Base-by-base conservation (phyloP, 2,113 vertebrate genomes). In the Lepidothrix coronata region DNA sequence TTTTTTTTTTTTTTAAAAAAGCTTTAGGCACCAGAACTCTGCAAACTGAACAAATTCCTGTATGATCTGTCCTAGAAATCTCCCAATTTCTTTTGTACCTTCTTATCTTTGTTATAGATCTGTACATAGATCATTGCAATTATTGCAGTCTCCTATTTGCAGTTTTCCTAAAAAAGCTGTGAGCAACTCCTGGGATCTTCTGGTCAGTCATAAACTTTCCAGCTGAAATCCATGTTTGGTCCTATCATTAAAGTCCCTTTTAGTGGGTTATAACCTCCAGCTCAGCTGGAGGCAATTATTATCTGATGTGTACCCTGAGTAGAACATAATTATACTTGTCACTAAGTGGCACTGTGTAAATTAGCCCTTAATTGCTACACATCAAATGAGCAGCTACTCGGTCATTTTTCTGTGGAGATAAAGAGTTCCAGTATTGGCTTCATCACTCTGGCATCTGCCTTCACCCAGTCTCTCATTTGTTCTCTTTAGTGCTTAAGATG, bases 201-300 rank as follows among this genome's bases (percentile, higher is more conserved):
- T 81, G 75, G 46, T 62, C 79, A 80, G 57, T 23, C 49, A 46
- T 17, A 67, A 93, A 77, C 59, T 81, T 85, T 52, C 44, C 37
- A 91, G 84, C 67, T 82, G 71, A 89, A 94, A 84, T 77, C 44
- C 85, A 25, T 79, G 21, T 83, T 96, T 88, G 74, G 76, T 85
- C 49, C 25, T 62, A 55, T 44, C 23, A 68, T 77, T 85, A 37
- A 68, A 85, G 54, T 82, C 44, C 30, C 17, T 80, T 92, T 76
- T 41, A 85, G 68, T 43, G 65, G 63, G 78, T 88, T 94, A 86
- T 20, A 88, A 93, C 94, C 78, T 81, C 68, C 70, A 93, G 75
- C 87, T 95, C 91, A 97, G 94, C 93, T 96, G 96, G 91, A 94
- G 68, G 70, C 88, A 96, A 95, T 97, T 97, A 97, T 85, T 91